These are phyloP conservation scores for Spinibarbus caldwelli DNA, from an alignment of 2,797 vertebrate species.

Conservation along the genomic window DNA sequence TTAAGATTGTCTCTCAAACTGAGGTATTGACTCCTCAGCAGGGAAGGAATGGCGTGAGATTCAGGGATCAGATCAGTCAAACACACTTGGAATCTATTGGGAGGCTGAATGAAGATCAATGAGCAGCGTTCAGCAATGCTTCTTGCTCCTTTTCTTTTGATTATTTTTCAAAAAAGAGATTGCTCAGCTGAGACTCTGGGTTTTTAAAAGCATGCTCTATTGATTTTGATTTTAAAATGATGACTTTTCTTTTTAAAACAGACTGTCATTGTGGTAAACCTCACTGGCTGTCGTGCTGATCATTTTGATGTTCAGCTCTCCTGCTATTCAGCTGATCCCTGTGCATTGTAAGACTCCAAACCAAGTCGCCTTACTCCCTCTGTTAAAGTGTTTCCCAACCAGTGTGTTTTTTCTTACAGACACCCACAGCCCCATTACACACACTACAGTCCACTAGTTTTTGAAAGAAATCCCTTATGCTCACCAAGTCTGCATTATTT, in stretches of 20 bases:
- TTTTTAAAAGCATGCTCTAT: slow-evolving; percentile 30
- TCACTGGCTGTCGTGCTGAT: neutral
- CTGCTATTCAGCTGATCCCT: slow-evolving; percentile 6
- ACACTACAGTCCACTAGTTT: neutral
- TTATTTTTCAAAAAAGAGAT: slow-evolving; percentile 39
- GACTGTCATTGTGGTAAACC: slow-evolving; percentile 1
- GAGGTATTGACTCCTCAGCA: slow-evolving; percentile 46
- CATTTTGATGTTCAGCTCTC: slow-evolving; percentile 16
- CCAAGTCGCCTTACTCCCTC: neutral
- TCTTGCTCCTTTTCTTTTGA: slow-evolving; percentile 30
- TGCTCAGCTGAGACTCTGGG: neutral
- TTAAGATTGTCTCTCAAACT: slow-evolving; percentile 38
- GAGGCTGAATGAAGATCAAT: slow-evolving; percentile 63
- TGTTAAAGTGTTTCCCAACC: neutral
- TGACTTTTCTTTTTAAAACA: slow-evolving; percentile 28
- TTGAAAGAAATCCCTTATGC: neutral
- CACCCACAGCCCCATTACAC: too few relatives aligned
- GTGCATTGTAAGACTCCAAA: neutral
- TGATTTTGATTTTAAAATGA: slow-evolving; percentile 40
- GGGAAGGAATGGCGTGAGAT: slow-evolving; percentile 3
- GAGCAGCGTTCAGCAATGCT: neutral
- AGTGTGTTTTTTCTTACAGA: neutral
- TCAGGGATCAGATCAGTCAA: slow-evolving; percentile 36
- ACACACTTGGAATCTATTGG: slow-evolving; percentile 55
- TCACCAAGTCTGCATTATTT: neutral